Evolutionary conservation across 2,797 vertebrate species (phyloP), one percentile per base, ranked within the genome.

Genomic region (Molossus molossus): DNA sequence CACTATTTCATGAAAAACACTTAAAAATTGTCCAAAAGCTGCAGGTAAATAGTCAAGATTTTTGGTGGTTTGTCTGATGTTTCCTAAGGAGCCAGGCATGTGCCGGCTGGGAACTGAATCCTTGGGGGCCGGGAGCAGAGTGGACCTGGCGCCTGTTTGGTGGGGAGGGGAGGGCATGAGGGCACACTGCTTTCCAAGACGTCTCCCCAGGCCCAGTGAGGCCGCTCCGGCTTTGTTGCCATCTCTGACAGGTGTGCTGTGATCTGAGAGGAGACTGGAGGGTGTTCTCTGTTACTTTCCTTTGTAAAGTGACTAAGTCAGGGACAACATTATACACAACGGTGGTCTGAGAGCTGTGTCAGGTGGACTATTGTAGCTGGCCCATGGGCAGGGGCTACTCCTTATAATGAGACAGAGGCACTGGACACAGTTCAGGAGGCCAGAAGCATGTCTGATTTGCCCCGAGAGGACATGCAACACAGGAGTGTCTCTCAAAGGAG

Each of bases 21-120:
- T 72, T 91, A 82, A 93, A 60, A 87, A 80, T 55, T 84, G 23
- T 86, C 45, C 25, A 90, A 77, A 72, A 89, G n/a, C 53, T 79
- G 88, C 27, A 57, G 77, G 85, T 67, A 95, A 83, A 53, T 73
- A 55, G 4, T 87, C 27, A 75, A 83, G 70, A 85, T 5, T 86
- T 87, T 82, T 86, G 85, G 37, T 5, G 4, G 9, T 65, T 92
- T 94, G 81, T 25, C 29, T 84, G 10, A 69, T 25, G 27, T 70
- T 96, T 93, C 40, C 14, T 33, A 7, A 67, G 89, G 80, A 91
- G n/a, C 25, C 64, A 25, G 27, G 20, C 2, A 0, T 76, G 48
- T 0, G 48, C 76, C 18, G 1, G 25, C 13, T 55, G n/a, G 60
- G 21, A 84, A 17, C 37, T 72, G 70, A 57, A 33, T 90, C 62